Evolutionary conservation across 2,888 invertebrate species (phyloP).

Genomic region (Morpho achilles): DNA sequence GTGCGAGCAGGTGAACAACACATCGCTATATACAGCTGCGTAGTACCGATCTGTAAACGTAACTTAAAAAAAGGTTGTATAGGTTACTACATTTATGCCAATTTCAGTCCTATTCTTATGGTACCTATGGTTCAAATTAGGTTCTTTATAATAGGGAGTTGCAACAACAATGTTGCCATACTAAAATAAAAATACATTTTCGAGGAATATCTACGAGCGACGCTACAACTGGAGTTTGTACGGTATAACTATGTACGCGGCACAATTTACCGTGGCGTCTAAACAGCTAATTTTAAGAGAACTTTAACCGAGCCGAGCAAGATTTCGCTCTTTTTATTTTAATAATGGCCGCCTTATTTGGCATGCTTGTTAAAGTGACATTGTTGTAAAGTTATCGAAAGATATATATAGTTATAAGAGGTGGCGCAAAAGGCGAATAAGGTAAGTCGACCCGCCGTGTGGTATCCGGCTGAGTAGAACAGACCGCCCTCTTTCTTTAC

Average conservation of each 20-base stretch:
- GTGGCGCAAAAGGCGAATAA: no score
- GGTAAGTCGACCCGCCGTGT: no score
- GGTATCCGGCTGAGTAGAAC: no score
- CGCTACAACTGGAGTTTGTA: constrained; percentile 70
- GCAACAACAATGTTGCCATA: constrained; percentile 38
- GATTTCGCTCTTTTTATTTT: constrained; percentile 38
- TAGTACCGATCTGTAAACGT: constrained; percentile 45
- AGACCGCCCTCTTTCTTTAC: no score
- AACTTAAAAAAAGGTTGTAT: constrained; percentile 42
- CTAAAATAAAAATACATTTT: constrained; percentile 77
- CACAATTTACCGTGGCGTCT: constrained; percentile 61
- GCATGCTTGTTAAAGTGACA: constrained; percentile 3
- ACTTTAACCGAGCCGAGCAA: constrained; percentile 46
- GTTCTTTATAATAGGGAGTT: constrained; percentile 33
- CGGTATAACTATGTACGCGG: constrained; percentile 40
- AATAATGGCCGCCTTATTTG: constrained; percentile 26
- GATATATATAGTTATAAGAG: no score
- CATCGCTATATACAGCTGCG: constrained; percentile 70
- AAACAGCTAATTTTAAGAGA: constrained; percentile 74
- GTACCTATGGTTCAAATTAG: constrained; percentile 30
- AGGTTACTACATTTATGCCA: constrained; percentile 12
- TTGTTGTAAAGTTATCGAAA: neutral
- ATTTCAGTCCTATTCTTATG: constrained; percentile 27
- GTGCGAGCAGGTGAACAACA: constrained; percentile 46
- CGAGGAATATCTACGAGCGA: constrained; percentile 66